Conservation (phyloP, 2,113 vertebrate genomes). For the Chunga burmeisteri region DNA sequence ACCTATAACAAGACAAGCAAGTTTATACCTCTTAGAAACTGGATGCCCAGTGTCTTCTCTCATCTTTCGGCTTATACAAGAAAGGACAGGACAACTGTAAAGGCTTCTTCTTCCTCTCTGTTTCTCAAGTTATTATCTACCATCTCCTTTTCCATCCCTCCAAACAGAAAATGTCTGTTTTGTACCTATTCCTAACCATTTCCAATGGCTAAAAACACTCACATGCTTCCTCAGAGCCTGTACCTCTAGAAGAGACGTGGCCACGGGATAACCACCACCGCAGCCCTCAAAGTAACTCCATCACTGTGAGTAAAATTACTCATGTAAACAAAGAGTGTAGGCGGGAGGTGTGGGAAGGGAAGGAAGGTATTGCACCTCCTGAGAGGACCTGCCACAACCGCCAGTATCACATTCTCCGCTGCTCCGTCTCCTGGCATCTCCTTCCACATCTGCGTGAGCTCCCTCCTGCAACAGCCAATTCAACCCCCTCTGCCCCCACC, state of each 20-base stretch:
- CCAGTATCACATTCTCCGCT: neutral
- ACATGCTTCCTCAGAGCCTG: neutral
- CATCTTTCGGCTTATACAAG: neutral
- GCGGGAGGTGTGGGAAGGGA: neutral
- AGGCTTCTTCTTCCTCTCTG: neutral
- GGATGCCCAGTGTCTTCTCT: neutral
- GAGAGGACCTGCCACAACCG: neutral
- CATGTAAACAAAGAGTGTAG: neutral
- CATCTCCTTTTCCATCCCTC: neutral
- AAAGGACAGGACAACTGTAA: neutral
- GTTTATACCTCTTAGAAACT: no score
- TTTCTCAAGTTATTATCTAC: neutral
- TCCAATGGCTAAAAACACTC: neutral
- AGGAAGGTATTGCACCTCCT: neutral
- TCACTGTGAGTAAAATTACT: neutral
- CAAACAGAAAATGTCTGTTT: neutral
- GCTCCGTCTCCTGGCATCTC: neutral
- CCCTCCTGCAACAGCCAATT: neutral
- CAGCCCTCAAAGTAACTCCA: neutral
- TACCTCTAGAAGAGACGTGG: neutral
- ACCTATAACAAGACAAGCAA: neutral
- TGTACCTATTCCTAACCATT: neutral
- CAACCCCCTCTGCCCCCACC: neutral
- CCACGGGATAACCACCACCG: neutral
- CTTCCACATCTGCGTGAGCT: neutral